A percentile compares a stretch with the other conserved stretches of the same genome.
Conservation (phyloP, 2,888 invertebrate genomes). For the Diarsia rubi region DNA sequence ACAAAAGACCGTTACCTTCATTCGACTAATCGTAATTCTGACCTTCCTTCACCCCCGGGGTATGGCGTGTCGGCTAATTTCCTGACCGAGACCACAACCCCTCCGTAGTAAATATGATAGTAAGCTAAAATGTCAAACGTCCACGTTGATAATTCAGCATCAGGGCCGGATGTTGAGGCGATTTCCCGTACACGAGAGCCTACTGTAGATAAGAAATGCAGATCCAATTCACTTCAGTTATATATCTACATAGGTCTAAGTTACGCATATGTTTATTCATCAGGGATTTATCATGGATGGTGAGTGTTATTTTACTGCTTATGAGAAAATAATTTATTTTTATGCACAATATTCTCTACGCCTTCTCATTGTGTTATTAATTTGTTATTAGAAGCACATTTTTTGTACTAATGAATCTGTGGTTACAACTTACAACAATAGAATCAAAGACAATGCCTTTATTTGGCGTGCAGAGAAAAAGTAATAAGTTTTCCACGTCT, state of each 20-base stretch:
- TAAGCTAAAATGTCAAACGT: constrained; percentile 34
- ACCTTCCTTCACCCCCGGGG: too few species aligned
- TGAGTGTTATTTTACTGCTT: not conserved
- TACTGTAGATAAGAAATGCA: constrained; percentile 28
- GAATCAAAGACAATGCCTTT: constrained; percentile 10
- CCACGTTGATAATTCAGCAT: constrained; percentile 13
- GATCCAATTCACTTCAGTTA: not conserved
- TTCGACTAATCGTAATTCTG: not conserved
- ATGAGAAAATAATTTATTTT: not conserved
- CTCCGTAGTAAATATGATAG: constrained; percentile 7
- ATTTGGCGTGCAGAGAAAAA: constrained; percentile 17
- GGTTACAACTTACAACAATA: constrained; percentile 7
- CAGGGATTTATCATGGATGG: not conserved
- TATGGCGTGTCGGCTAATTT: not conserved
- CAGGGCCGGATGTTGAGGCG: constrained; percentile 22
- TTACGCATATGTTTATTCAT: not conserved
- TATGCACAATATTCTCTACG: not conserved
- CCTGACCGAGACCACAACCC: not conserved
- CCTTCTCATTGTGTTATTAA: not conserved
- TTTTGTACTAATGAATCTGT: not conserved
- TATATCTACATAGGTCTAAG: not conserved
- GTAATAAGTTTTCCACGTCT: not conserved
- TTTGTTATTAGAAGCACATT: constrained; percentile 3
- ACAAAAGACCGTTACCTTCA: not conserved
- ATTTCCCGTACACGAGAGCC: constrained; percentile 39